phyloP scores from a whole-genome alignment of 1,140 invertebrate species.

The Zophobas morio region DNA sequence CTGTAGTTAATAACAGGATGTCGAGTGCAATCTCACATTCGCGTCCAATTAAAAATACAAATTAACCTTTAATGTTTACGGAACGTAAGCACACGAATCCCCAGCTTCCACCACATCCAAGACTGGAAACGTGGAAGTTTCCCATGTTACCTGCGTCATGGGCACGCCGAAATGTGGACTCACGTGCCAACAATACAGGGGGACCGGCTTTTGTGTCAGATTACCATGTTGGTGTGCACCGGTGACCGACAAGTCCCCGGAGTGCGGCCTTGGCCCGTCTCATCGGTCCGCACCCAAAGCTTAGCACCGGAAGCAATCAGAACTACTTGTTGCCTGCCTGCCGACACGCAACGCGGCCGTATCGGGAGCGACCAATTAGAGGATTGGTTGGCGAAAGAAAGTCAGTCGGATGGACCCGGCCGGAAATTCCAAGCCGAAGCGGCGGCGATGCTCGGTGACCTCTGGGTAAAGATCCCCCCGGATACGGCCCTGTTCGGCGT shows the following conservation, averaged over 20 bases:
- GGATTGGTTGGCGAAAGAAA: no score
- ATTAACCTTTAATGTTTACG: slow-evolving; percentile 1
- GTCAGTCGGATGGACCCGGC: no score
- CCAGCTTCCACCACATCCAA: background rate
- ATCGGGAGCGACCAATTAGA: no score
- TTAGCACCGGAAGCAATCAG: slow-evolving; percentile 26
- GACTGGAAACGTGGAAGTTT: background rate
- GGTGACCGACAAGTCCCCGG: slow-evolving; percentile 11
- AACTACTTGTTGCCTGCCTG: slow-evolving; percentile 20
- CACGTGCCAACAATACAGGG: slow-evolving; percentile 3
- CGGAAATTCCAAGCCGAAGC: no score
- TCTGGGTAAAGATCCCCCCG: no score
- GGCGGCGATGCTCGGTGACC: no score
- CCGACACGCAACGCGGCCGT: no score
- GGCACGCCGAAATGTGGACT: background rate
- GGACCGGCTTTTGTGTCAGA: background rate
- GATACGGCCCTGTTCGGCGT: no score
- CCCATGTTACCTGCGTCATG: slow-evolving; percentile 5
- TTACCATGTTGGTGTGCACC: slow-evolving; percentile 1
- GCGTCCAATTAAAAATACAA: background rate
- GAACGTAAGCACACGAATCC: background rate
- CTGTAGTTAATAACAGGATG: background rate
- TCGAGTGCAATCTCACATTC: background rate
- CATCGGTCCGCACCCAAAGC: slow-evolving; percentile 31
- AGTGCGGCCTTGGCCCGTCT: slow-evolving; percentile 26